These are phyloP conservation scores for Moxostoma hubbsi DNA, from an alignment of 2,797 vertebrate species.

Conservation along the genomic window DNA sequence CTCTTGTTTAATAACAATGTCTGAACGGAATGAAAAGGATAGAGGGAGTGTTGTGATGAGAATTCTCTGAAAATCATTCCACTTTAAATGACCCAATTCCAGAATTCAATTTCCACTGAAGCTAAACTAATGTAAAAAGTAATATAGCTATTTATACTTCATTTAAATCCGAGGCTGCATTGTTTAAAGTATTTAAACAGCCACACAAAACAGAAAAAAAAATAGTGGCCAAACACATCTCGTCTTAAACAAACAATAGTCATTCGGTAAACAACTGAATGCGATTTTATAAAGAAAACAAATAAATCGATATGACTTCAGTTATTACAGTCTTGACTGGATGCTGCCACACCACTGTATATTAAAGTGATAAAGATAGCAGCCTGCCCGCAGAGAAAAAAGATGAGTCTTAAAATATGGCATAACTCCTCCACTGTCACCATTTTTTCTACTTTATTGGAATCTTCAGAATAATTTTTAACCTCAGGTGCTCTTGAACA, in stretches of 20 bases:
- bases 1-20: background rate
- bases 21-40: background rate
- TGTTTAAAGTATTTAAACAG: background rate
- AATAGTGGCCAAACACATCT: background rate
- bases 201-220: background rate
- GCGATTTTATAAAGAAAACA: constrained; percentile 32
- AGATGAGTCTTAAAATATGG: constrained; percentile 47
- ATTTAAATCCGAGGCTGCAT: too few relatives aligned
- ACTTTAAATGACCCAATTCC: background rate
- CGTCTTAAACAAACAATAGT: background rate
- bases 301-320: constrained; percentile 19
- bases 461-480: constrained; percentile 10
- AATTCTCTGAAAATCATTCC: background rate
- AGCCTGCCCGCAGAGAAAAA: constrained; percentile 60
- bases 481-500: constrained; percentile 10
- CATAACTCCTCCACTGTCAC: background rate
- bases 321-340: constrained; percentile 35
- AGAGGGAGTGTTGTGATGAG: background rate
- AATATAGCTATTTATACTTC: too few relatives aligned
- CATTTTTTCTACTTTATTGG: background rate
- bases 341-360: constrained; percentile 63
- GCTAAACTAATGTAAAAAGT: too few relatives aligned
- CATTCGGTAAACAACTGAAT: constrained; percentile 53
- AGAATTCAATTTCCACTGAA: background rate
- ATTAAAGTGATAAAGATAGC: constrained; percentile 75